A percentile compares a stretch with the other conserved stretches of the same genome.
Evolutionary conservation across 2,888 invertebrate genomes (phyloP).

Genomic region (Pristionchus exspectatus): DNA sequence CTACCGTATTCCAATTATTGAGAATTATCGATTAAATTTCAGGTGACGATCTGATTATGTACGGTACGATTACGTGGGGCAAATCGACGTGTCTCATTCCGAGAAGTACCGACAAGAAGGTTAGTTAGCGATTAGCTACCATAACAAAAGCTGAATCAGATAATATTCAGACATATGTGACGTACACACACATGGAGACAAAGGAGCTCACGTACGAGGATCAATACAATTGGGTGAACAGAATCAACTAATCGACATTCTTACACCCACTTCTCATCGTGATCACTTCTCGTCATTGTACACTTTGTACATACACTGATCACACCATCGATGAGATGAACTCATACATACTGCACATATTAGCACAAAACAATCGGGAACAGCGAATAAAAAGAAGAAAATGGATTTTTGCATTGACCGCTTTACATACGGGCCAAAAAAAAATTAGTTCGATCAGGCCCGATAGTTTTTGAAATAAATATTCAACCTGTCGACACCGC

Average conservation of each 20-base stretch:
- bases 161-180: slow-evolving; percentile 57
- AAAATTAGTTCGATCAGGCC: no score
- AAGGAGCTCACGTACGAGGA: slow-evolving; percentile 69
- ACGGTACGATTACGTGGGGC: slow-evolving; percentile 69
- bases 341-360: background rate
- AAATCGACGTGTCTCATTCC: slow-evolving; percentile 69
- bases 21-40: slow-evolving; percentile 2
- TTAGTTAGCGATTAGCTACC: background rate
- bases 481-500: no score
- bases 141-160: background rate
- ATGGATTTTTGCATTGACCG: no score
- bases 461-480: background rate
- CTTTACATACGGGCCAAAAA: no score
- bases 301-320: slow-evolving; percentile 25
- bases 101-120: slow-evolving; percentile 60
- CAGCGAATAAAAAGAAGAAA: background rate
- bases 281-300: background rate
- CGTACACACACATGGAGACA: slow-evolving; percentile 68
- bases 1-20: background rate
- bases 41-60: slow-evolving; percentile 70
- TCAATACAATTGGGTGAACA: slow-evolving; percentile 58
- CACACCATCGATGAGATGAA: background rate
- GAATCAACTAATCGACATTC: background rate
- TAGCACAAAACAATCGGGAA: background rate
- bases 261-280: background rate